phyloP scores from a whole-genome alignment of 2,888 invertebrate species.

The Ectemnius lituratus region DNA sequence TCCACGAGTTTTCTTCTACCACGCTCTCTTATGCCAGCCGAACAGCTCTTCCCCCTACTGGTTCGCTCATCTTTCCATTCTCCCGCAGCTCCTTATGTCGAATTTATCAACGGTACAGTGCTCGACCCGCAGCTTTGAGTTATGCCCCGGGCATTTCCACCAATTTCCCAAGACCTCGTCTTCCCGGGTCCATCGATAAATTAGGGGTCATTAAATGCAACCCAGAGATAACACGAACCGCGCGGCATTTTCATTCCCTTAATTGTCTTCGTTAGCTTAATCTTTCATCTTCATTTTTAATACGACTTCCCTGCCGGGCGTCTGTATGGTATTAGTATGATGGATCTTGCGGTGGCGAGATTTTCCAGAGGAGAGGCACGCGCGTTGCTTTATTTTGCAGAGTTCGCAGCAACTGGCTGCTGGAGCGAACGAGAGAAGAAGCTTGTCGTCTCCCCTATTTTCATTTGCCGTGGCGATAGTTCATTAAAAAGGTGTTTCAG shows the following conservation, averaged over 20 bases:
- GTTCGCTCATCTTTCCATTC: constrained; percentile 23
- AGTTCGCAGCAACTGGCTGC: constrained; percentile 26
- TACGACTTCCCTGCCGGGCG: too few species aligned
- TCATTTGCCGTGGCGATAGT: constrained; percentile 81
- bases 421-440: constrained; percentile 24
- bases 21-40: background rate
- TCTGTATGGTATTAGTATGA: constrained; percentile 1
- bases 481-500: constrained; percentile 88
- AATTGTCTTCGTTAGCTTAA: background rate
- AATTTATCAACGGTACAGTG: constrained; percentile 62
- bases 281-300: constrained; percentile 5
- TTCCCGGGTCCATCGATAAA: constrained; percentile 15
- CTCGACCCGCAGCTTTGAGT: constrained; percentile 10
- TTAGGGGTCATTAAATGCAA: constrained; percentile 2
- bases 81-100: constrained; percentile 27
- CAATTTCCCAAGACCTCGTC: constrained; percentile 22
- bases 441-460: constrained; percentile 76
- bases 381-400: constrained; percentile 27
- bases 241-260: background rate
- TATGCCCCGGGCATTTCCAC: constrained; percentile 16
- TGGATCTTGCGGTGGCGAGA: background rate
- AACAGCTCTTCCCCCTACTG: background rate
- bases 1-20: constrained; percentile 52
- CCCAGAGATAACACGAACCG: background rate
- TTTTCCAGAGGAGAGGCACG: constrained; percentile 5